Conservation (phyloP, 2,113 vertebrate genomes). For the Cyprinodon variegatus region DNA sequence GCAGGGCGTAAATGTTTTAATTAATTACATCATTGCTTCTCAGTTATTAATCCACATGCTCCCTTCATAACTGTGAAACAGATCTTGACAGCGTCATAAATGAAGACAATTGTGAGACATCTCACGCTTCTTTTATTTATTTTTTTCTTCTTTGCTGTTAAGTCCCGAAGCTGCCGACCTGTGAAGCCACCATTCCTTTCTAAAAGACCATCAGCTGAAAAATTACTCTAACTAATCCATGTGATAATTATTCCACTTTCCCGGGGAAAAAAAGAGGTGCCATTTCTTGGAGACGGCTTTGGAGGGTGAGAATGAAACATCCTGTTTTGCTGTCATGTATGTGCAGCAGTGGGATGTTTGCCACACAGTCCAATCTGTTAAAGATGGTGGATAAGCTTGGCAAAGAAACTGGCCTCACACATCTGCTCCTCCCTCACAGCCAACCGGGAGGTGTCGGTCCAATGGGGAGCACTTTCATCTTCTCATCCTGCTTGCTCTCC, state of each 20-base stretch:
- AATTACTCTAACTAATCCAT: slow-evolving; percentile 26
- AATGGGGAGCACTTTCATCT: slow-evolving; percentile 2
- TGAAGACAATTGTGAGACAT: slow-evolving; percentile 12
- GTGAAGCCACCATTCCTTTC: slow-evolving; percentile 32
- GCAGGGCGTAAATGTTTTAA: not conserved
- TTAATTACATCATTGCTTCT: slow-evolving; percentile 1
- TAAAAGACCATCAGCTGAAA: slow-evolving; percentile 23
- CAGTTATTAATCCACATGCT: slow-evolving; percentile 3
- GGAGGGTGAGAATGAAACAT: slow-evolving; percentile 42
- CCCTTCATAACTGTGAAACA: slow-evolving; percentile 29
- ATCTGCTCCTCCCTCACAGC: slow-evolving; percentile 24
- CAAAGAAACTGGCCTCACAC: not conserved
- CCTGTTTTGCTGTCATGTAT: slow-evolving; percentile 26
- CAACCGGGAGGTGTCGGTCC: slow-evolving; percentile 8
- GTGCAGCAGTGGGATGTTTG: slow-evolving; percentile 5
- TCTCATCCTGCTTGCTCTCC: not conserved
- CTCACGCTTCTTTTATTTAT: slow-evolving; percentile 5
- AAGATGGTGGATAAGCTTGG: slow-evolving; percentile 6
- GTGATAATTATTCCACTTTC: slow-evolving; percentile 40
- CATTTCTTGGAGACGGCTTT: slow-evolving; percentile 25
- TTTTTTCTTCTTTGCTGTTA: not conserved
- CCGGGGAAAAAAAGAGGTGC: not conserved
- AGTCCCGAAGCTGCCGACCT: slow-evolving; percentile 14
- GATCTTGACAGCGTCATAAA: slow-evolving; percentile 28
- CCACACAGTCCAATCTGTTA: slow-evolving; percentile 25